Conservation (phyloP, 1,140 invertebrate species). For the Zaprionus camerounensis region DNA sequence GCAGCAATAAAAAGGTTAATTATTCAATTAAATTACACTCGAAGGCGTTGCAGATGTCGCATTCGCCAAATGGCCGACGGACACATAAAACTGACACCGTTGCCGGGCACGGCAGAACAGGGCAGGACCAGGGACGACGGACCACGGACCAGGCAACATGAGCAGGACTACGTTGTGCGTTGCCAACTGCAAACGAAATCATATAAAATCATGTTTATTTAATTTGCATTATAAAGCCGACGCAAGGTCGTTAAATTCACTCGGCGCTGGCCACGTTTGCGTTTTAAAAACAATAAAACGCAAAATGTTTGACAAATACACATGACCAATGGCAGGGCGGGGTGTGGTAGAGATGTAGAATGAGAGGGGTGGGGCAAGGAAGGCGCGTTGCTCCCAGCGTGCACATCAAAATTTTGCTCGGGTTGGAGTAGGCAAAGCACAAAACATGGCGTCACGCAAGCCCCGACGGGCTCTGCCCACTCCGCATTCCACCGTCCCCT, state of each 20-base stretch:
- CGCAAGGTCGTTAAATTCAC: slow-evolving; percentile 64
- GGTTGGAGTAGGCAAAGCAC: slow-evolving; percentile 1
- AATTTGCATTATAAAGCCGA: slow-evolving; percentile 74
- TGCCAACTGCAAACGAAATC: slow-evolving; percentile 51
- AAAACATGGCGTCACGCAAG: slow-evolving; percentile 59
- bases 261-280: slow-evolving; percentile 49
- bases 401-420: slow-evolving; percentile 40
- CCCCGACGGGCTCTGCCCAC: slow-evolving; percentile 32
- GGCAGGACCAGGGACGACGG: neutral
- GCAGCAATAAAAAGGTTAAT: slow-evolving; percentile 80
- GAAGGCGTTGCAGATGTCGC: slow-evolving; percentile 70
- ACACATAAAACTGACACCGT: slow-evolving; percentile 77
- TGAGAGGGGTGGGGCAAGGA: neutral
- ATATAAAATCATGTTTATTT: slow-evolving; percentile 82
- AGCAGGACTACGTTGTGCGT: neutral
- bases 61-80: slow-evolving; percentile 73
- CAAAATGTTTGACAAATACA: slow-evolving; percentile 77
- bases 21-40: slow-evolving; percentile 83
- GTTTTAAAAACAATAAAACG: slow-evolving; percentile 80
- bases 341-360: slow-evolving; percentile 8
- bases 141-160: slow-evolving; percentile 22
- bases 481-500: neutral
- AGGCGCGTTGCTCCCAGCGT: slow-evolving; percentile 34
- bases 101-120: slow-evolving; percentile 30
- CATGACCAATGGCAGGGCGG: slow-evolving; percentile 51